A percentile compares a stretch with the other conserved stretches of the same genome.
phyloP scores from a whole-genome alignment of 2,797 vertebrate species.

The Anniella stebbinsi region DNA sequence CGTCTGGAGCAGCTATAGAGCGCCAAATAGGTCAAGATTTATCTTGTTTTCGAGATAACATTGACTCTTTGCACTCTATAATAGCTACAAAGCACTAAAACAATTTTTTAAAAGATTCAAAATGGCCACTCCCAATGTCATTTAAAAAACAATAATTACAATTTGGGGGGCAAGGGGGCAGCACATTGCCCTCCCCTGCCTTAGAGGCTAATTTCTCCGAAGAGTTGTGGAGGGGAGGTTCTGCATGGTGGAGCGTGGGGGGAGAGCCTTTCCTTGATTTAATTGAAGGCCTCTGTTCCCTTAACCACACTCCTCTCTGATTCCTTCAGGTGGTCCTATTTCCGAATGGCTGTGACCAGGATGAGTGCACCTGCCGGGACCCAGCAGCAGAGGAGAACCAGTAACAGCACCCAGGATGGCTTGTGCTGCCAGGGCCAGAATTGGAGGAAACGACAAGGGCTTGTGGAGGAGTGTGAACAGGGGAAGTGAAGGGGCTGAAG shows the following conservation, averaged over 20 bases:
- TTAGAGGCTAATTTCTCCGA: background rate
- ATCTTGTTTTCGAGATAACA: too few relatives aligned
- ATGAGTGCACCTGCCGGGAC: slow-evolving; percentile 96
- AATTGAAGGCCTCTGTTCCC: background rate
- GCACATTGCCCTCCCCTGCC: too few relatives aligned
- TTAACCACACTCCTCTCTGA: background rate
- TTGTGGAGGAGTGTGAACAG: background rate
- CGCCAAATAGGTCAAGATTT: too few relatives aligned
- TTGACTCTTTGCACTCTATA: too few relatives aligned
- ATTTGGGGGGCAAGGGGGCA: too few relatives aligned
- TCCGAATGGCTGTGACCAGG: slow-evolving; percentile 92
- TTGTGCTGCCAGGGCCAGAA: slow-evolving; percentile 43
- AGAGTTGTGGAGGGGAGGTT: background rate
- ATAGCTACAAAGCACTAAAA: too few relatives aligned
- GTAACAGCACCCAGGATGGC: slow-evolving; percentile 56
- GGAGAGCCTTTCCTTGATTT: background rate
- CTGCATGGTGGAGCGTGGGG: background rate
- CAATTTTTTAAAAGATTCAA: too few relatives aligned
- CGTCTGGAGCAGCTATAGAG: too few relatives aligned
- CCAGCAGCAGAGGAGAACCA: slow-evolving; percentile 95
- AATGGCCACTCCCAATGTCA: too few relatives aligned
- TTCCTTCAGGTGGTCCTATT: slow-evolving; percentile 92
- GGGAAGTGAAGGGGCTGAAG: background rate
- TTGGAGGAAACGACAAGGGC: slow-evolving; percentile 5
- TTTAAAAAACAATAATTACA: too few relatives aligned